Base-by-base conservation (phyloP, 1,140 invertebrate genomes). In the Penaeus japonicus region DNA sequence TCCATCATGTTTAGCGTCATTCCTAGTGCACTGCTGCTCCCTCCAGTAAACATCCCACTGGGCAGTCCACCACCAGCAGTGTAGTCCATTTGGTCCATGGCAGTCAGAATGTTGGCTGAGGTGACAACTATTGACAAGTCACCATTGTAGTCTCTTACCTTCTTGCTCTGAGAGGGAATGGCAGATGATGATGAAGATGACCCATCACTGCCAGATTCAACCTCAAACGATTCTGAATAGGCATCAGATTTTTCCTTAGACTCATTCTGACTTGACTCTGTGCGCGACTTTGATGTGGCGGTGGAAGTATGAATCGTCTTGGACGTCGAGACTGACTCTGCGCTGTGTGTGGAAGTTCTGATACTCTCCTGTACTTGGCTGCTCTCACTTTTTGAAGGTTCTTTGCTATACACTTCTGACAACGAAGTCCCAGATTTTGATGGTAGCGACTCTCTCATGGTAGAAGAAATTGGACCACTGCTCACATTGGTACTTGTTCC, bases 221-320 rank as follows among this genome's bases (percentile, higher is more conserved):
- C 53, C 82, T 89, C 84, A 77, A 85, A 86, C 7, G 89, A 89
- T 18, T 89, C 88, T 54, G 88, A 85, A 62, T 89, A 89, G 32
- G 24, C 12, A 32, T 59, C 82, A 12, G 54, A 79, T 20, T 32
- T 70, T 18, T 80, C 73, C 15, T 54, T 59, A 20, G 55, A 47
- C 24, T 88, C 79, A n/a, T 75, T 59, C 27, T 73, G 39, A 73
- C 12, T 54, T n/a, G 20, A 22, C 47, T 30, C 35, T 59, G 47
- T 59, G 39, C 20, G 47, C 15, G 62, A 77, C 32, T 77, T 88
- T 7, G 62, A 73, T 24, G 70, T 30, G 54, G 54, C 35, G 18
- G 59, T 47, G 7, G 24, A 30, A 24, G n/a, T n/a, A 24, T 24
- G n/a, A 20, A 1, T 55, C 18, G 79, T 22, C 24, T 17, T n/a